phyloP scores from a whole-genome alignment of 2,113 vertebrate genomes.

The Ardeotis arabs region DNA sequence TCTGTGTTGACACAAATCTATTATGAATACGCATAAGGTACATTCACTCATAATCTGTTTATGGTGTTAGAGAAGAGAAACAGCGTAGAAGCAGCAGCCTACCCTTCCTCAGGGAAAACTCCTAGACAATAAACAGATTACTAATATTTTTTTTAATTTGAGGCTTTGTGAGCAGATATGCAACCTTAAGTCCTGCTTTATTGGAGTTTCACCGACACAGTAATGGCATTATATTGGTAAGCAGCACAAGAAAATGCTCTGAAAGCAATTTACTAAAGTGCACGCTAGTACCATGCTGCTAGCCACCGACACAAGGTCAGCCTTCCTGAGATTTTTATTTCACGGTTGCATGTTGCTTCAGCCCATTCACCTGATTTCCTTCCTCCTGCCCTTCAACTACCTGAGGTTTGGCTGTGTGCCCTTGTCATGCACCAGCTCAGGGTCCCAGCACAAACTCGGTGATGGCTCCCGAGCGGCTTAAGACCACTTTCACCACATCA shows the following conservation, averaged over 20 bases:
- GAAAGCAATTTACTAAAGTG: conserved; percentile 1
- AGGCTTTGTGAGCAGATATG: background rate
- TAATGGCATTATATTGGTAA: background rate
- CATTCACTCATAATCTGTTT: background rate
- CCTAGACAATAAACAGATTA: background rate
- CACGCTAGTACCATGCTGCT: background rate
- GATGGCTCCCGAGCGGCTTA: background rate
- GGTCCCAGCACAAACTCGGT: background rate
- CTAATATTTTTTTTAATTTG: conserved; percentile 30
- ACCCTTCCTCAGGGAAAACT: conserved; percentile 4
- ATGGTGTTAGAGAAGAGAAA: background rate
- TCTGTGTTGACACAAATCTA: background rate
- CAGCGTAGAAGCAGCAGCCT: background rate
- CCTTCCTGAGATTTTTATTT: background rate
- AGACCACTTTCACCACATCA: background rate
- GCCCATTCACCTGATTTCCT: background rate
- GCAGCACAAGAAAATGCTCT: background rate
- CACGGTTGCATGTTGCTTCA: background rate
- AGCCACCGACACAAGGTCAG: background rate
- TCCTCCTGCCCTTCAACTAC: background rate
- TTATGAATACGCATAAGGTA: background rate
- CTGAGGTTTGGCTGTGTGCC: background rate
- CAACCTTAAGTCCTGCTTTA: background rate
- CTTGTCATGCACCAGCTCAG: background rate
- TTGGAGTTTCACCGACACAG: background rate